Percentiles rank a stretch among this genome's conserved stretches.
Conservation (phyloP, 2,113 vertebrate species). For the Phaetusa simplex region DNA sequence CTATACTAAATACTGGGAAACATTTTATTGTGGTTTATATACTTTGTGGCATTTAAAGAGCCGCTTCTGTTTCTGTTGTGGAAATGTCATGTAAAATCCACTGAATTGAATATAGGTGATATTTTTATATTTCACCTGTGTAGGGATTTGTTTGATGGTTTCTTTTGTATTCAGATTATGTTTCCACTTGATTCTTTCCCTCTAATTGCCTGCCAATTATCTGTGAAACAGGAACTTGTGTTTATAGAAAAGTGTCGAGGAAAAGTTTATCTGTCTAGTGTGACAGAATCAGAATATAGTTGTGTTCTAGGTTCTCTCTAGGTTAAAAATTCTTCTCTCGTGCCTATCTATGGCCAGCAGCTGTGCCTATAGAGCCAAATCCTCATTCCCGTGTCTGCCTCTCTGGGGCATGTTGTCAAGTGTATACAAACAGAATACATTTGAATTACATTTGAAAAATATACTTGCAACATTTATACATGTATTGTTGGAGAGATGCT, state of each 20-base stretch:
- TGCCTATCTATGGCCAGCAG: conserved; percentile 44
- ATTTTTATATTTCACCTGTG: conserved; percentile 35
- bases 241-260: conserved; percentile 25
- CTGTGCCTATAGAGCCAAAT: conserved; percentile 29
- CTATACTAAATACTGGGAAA: conserved; percentile 17
- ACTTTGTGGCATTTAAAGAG: not conserved
- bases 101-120: not conserved
- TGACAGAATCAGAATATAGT: conserved; percentile 59
- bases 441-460: conserved; percentile 57
- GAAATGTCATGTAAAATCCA: conserved; percentile 18
- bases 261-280: conserved; percentile 52
- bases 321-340: conserved; percentile 43
- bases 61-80: not conserved
- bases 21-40: not conserved
- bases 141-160: conserved; percentile 3
- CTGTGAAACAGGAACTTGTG: conserved; percentile 9
- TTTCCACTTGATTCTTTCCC: conserved; percentile 39
- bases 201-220: conserved; percentile 43
- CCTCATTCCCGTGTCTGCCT: conserved; percentile 24
- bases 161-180: conserved; percentile 25
- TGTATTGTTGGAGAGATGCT: conserved; percentile 8
- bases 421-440: conserved; percentile 8
- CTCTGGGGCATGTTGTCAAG: conserved; percentile 31
- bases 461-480: not conserved
- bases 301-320: conserved; percentile 20